Conservation (phyloP, 2,797 vertebrate species). For the Crenuchus spilurus region DNA sequence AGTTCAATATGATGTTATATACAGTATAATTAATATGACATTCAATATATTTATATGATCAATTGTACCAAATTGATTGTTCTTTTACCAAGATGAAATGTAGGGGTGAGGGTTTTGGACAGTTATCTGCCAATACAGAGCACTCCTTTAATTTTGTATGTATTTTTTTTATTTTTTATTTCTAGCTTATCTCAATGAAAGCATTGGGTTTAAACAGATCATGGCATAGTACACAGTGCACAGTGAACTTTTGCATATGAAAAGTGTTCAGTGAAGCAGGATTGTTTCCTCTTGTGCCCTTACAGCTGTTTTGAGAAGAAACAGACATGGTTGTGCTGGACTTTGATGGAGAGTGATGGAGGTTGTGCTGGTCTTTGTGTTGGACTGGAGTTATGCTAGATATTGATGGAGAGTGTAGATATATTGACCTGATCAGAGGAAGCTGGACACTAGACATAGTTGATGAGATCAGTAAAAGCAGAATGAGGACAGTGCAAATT, state of each 20-base stretch:
- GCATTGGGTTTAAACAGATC: no score
- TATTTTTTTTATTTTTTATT: no score
- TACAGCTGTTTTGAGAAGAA: neutral
- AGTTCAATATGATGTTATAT: no score
- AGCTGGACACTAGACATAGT: neutral
- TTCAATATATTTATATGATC: no score
- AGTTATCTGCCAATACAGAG: no score
- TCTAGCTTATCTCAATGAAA: no score
- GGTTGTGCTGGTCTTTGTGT: no score
- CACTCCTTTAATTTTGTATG: no score
- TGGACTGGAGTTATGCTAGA: neutral
- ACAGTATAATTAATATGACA: no score
- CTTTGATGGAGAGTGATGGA: neutral
- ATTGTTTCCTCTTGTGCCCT: neutral
- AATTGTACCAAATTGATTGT: no score
- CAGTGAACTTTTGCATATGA: neutral
- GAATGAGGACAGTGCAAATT: neutral
- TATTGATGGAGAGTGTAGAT: neutral
- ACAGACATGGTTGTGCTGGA: neutral
- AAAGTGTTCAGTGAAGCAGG: neutral
- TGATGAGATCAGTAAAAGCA: neutral
- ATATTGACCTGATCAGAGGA: neutral
- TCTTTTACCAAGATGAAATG: no score
- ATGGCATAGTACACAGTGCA: neutral
- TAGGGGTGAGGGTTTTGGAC: no score